Evolutionary conservation across 2,888 invertebrate genomes (phyloP), one percentile per base, ranked within the genome.

Genomic region (Lissonota sp.): DNA sequence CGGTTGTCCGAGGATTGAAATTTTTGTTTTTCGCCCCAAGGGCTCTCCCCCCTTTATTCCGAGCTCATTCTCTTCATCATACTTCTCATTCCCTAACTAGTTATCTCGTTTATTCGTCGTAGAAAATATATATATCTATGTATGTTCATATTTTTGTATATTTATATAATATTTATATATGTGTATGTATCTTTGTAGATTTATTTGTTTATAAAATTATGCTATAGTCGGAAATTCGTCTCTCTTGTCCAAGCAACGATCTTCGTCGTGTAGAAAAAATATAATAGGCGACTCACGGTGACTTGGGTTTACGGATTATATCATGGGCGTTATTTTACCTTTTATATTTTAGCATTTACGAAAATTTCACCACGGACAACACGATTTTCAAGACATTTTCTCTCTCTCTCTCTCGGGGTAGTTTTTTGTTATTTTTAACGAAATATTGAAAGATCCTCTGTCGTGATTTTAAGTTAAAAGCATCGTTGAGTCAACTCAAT

Each of bases 251-350:
- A 79, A 81, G 67, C 74, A 84, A 70, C 80, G 80, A 74, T 74
- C 73, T 69, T 80, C 49, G 77, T 78, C 77, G 77, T 74, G 76
- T 77, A 71, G 80, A 83, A 80, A 78, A 83, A 78, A 83, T 83
- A 80, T 78, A 80, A 26, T 78, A 83, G 73, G 73, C 80, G 80
- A 80, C 80, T 80, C 77, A 80, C 77, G 72, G 63, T 80, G 76
- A 64, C 80, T 80, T 80, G 80, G 26, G 76, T 76, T 75, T 42
- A 71, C 53, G 67, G 72, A 16, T 67, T 42, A 7, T 37, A 4
- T 14, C 16, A 14, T 7, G 53, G n/a, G 7, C 14, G 37, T 37
- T 46, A 5, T 26, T 26, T 3, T 2, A 26, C 26, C 26, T n/a
- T n/a, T n/a, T n/a, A 26, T 26, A 26, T 26, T 26, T 26, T 26